phyloP scores from a whole-genome alignment of 1,140 invertebrate genomes.

The Cherax destructor region DNA sequence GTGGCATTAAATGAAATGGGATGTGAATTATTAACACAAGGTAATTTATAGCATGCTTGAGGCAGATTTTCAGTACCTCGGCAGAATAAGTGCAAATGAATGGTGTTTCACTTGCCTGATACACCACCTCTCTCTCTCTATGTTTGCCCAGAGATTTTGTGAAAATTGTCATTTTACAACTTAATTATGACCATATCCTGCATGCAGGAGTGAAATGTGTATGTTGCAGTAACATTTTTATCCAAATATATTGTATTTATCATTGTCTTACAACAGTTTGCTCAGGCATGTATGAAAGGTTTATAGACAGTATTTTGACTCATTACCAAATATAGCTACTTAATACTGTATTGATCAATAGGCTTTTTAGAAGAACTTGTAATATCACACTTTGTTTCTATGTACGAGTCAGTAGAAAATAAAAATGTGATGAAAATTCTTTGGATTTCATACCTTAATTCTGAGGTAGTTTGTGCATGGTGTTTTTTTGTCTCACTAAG shows the following conservation, averaged over 20 bases:
- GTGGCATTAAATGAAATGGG: neutral
- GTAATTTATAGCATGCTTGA: neutral
- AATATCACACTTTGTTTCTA: constrained; percentile 35
- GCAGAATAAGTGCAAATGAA: constrained; percentile 1
- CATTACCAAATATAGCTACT: constrained; percentile 15
- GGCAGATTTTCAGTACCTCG: neutral
- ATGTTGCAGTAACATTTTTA: neutral
- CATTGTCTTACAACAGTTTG: constrained; percentile 1
- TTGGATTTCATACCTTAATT: constrained; percentile 20
- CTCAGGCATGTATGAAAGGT: constrained; percentile 13
- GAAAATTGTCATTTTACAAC: neutral
- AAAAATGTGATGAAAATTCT: constrained; percentile 28
- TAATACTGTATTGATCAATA: constrained; percentile 22
- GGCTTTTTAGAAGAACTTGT: constrained; percentile 35
- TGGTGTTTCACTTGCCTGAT: neutral
- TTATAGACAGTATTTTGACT: neutral
- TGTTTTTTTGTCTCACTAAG: neutral
- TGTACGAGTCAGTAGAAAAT: constrained; percentile 41
- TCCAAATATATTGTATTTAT: neutral
- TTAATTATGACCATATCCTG: constrained; percentile 3
- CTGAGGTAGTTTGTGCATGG: neutral
- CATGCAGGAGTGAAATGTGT: neutral
- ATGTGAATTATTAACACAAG: neutral
- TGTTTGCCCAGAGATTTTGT: neutral
- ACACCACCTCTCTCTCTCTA: neutral